Percentiles rank a stretch among this genome's conserved stretches.
These are phyloP conservation scores for Myopa testacea DNA, from an alignment of 2,888 invertebrate genomes.

Conservation along the genomic window DNA sequence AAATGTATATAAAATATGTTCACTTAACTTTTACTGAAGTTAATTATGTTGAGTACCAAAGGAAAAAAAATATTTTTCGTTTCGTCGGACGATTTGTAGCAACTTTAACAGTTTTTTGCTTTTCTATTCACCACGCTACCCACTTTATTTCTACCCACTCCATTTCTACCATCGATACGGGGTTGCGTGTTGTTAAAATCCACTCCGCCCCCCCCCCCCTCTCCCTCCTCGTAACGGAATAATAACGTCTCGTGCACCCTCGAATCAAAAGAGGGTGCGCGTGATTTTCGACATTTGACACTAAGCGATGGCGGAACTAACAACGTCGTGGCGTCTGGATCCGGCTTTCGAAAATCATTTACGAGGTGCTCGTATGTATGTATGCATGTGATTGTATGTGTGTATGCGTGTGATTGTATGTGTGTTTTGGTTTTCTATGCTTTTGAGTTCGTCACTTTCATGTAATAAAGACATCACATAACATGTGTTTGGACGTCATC, in stretches of 20 bases:
- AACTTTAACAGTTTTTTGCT: not conserved
- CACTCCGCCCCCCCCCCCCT: not conserved
- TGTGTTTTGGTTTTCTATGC: not conserved
- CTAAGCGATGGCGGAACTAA: constrained; percentile 29
- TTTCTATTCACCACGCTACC: not conserved
- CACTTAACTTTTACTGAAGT: too few species aligned
- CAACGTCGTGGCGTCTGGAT: constrained; percentile 29
- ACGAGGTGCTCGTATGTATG: not conserved
- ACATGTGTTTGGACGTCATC: not conserved
- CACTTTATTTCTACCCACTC: too few species aligned
- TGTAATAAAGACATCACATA: constrained; percentile 14
- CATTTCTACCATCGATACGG: not conserved
- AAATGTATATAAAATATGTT: too few species aligned
- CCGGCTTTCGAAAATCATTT: constrained; percentile 7
- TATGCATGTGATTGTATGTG: not conserved
- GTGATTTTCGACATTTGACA: constrained; percentile 30
- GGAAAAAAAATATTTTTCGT: too few species aligned
- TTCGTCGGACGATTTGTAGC: too few species aligned
- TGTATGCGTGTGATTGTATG: constrained; percentile 1
- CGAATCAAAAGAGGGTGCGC: constrained; percentile 24
- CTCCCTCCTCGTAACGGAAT: not conserved
- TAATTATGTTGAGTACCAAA: not conserved
- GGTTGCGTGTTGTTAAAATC: not conserved
- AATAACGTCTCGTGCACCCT: not conserved
- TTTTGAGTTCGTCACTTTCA: not conserved